Evolutionary conservation across 2,888 invertebrate species (phyloP), one percentile per base, ranked within the genome.

Genomic region (Ochropacha duplaris): DNA sequence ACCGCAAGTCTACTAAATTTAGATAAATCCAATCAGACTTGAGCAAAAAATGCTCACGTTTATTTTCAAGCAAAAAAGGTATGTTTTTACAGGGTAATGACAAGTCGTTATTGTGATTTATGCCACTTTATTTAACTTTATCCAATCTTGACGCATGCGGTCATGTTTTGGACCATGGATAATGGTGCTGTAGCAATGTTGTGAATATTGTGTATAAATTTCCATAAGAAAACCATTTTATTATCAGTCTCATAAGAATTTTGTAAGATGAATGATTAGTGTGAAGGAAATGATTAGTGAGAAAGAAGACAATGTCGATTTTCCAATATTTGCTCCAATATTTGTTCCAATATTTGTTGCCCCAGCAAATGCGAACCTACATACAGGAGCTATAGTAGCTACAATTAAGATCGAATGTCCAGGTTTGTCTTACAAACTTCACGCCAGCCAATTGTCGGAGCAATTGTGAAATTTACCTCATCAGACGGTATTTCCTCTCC

Each of bases 401-500:
- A 19, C 44, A 52, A 52, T 52, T 52, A 52, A 19, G 34, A 52
- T 52, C 31, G 19, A 22, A 34, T 22, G 31, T 52, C 22, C 31
- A 52, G 49, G n/a, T 49, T 58, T 16, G 49, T 63, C 63, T 57
- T 36, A 22, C 55, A 52, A 22, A 55, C 56, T 65, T 71, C 62
- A 62, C 70, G 65, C 67, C 59, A 39, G 68, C 58, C 77, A 75
- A 69, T 76, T 77, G 60, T 34, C 49, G 49, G 64, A 49, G 56
- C 66, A 80, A 79, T 71, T 81, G 80, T 69, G 74, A 73, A 81
- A 74, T 88, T 88, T 87, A 87, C 86, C 76, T 85, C 84, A 88
- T 87, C 83, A 86, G 82, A 81, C 82, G 66, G 76, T 83, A 81
- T 87, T 81, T 89, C 88, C 88, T 86, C 68, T 68, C 60, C 76